Conservation (phyloP, 1,140 invertebrate species). For the Brachionus asplanchnoidis region DNA sequence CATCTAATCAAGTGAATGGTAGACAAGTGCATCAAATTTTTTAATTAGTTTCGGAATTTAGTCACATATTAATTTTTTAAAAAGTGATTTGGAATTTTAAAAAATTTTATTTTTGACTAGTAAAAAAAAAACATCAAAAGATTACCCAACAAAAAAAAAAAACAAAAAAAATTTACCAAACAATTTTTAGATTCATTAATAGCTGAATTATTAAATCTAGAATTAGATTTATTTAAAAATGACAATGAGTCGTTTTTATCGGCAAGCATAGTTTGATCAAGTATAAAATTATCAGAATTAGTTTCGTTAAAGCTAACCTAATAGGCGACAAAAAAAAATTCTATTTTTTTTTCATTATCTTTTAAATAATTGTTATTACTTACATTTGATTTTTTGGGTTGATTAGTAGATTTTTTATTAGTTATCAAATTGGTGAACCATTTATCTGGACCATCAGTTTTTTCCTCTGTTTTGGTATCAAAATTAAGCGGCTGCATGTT, state of each 20-base stretch:
- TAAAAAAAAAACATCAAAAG: background rate
- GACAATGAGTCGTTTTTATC: background rate
- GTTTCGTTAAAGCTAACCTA: background rate
- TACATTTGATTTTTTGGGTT: background rate
- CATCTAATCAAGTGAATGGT: too few relatives aligned
- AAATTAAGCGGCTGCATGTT: background rate
- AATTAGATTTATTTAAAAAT: background rate
- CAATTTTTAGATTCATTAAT: background rate
- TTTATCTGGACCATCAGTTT: background rate
- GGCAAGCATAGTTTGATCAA: background rate
- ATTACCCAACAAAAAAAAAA: background rate
- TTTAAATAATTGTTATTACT: background rate
- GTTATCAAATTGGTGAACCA: conserved; percentile 21
- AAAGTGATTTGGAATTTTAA: too few relatives aligned
- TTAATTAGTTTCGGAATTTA: too few relatives aligned
- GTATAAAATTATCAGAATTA: background rate
- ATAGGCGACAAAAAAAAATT: background rate
- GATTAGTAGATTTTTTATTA: background rate
- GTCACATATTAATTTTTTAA: too few relatives aligned
- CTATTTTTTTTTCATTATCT: too few relatives aligned
- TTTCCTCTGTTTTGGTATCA: background rate
- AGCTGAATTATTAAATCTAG: conserved; percentile 10
- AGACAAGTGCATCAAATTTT: too few relatives aligned
- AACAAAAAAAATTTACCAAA: background rate
- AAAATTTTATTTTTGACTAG: too few relatives aligned